A percentile compares a stretch with the other conserved stretches of the same genome.
Conservation (phyloP, 2,888 invertebrate species). For the Ditula angustiorana region DNA sequence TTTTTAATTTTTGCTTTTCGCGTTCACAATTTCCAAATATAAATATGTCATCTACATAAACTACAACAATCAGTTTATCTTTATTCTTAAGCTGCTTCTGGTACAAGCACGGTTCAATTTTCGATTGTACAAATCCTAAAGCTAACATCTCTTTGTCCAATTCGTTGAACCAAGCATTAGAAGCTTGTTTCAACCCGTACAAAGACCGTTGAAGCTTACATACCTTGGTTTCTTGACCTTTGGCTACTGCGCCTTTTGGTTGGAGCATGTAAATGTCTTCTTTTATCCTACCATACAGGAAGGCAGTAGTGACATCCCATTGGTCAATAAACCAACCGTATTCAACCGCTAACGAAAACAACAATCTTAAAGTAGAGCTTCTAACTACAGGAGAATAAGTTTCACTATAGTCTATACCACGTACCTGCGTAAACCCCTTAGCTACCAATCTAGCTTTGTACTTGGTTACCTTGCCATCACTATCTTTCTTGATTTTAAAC, state of each 20-base stretch:
- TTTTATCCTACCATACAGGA: not conserved
- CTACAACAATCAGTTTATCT: not conserved
- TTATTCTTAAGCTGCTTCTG: conserved; percentile 11
- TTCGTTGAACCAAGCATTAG: conserved; percentile 7
- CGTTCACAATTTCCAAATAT: conserved; percentile 7
- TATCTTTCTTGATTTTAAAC: no score
- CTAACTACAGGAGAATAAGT: no score
- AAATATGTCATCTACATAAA: conserved; percentile 2
- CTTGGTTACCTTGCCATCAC: no score
- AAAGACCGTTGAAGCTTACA: conserved; percentile 7
- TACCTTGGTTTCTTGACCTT: conserved; percentile 11
- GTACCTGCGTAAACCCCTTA: no score
- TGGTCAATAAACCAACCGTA: no score
- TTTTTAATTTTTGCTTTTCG: conserved; percentile 7
- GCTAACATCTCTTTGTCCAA: not conserved
- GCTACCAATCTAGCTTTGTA: no score
- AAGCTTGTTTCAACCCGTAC: conserved; percentile 11
- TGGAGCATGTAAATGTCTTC: conserved; percentile 10
- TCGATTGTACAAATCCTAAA: conserved; percentile 23
- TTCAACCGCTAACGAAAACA: no score
- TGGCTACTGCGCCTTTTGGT: conserved; percentile 9
- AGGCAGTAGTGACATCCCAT: not conserved
- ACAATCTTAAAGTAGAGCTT: no score
- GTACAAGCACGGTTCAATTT: conserved; percentile 23
- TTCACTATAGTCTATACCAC: no score